These are phyloP conservation scores for Nipponia nippon DNA, from an alignment of 2,113 vertebrate genomes.

Conservation along the genomic window DNA sequence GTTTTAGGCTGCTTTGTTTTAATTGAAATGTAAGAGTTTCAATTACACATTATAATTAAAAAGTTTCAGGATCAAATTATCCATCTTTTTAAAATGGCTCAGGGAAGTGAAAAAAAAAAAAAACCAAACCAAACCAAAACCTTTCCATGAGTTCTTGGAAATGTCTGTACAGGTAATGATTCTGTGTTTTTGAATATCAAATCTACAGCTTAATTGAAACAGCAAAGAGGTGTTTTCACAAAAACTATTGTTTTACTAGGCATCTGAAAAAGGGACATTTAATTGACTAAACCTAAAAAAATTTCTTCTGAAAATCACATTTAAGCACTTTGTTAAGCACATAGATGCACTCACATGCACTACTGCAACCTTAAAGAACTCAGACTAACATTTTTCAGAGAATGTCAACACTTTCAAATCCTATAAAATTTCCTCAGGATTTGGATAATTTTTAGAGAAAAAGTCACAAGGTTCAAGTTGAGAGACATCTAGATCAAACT, in stretches of 20 bases:
- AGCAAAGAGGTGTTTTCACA: neutral
- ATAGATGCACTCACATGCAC: neutral
- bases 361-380: neutral
- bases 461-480: neutral
- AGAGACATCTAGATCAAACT: neutral
- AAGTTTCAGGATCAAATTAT: constrained; percentile 57
- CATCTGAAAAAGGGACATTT: neutral
- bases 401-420: neutral
- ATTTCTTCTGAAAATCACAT: neutral
- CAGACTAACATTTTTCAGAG: neutral
- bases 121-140: neutral
- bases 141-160: neutral
- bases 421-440: neutral
- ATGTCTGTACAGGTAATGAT: neutral
- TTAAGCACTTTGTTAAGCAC: neutral
- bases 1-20: constrained; percentile 58
- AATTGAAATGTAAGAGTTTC: constrained; percentile 53
- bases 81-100: constrained; percentile 8
- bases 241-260: neutral
- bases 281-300: neutral
- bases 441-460: neutral
- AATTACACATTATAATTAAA: constrained; percentile 60
- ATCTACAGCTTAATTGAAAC: neutral
- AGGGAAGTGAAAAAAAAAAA: neutral
- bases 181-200: neutral